Conservation (phyloP, 2,888 invertebrate genomes). For the Glomeris marginata region DNA sequence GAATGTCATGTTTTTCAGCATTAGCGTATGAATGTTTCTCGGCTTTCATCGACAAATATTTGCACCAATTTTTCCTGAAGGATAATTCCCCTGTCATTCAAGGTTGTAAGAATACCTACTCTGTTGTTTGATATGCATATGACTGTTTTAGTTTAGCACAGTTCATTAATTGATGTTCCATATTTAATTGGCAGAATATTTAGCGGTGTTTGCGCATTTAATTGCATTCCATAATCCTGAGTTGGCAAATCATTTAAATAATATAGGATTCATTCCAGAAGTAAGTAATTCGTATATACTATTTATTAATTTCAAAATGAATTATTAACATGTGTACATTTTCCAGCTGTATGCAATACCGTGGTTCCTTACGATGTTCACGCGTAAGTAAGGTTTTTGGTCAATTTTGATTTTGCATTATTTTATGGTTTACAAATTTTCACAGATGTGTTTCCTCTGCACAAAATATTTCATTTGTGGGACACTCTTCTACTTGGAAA, state of each 20-base stretch:
- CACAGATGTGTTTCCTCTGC: slow-evolving; percentile 90
- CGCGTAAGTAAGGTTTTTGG: slow-evolving; percentile 51
- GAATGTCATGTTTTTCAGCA: slow-evolving; percentile 57
- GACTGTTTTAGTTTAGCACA: too few relatives aligned
- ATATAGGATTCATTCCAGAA: slow-evolving; percentile 88
- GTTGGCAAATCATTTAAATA: slow-evolving; percentile 74
- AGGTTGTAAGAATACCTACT: slow-evolving; percentile 26
- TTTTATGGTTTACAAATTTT: slow-evolving; percentile 21
- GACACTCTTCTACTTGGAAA: slow-evolving; percentile 88
- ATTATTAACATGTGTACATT: slow-evolving; percentile 4
- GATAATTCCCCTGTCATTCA: slow-evolving; percentile 95
- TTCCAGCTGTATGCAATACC: slow-evolving; percentile 80
- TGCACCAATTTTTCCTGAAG: slow-evolving; percentile 91
- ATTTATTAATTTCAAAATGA: neutral
- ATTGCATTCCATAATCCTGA: slow-evolving; percentile 90
- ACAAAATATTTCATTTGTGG: slow-evolving; percentile 96
- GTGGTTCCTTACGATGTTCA: slow-evolving; percentile 98
- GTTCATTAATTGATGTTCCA: too few relatives aligned
- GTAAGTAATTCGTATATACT: slow-evolving; percentile 25
- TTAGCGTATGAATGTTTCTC: slow-evolving; percentile 89
- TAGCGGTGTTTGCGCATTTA: slow-evolving; percentile 91
- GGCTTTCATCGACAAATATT: slow-evolving; percentile 87
- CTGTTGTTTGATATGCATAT: neutral
- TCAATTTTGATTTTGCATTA: slow-evolving; percentile 7
- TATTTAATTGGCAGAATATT: slow-evolving; percentile 54